Conservation (phyloP, 2,888 invertebrate genomes). For the Ennomos fuscantarius region DNA sequence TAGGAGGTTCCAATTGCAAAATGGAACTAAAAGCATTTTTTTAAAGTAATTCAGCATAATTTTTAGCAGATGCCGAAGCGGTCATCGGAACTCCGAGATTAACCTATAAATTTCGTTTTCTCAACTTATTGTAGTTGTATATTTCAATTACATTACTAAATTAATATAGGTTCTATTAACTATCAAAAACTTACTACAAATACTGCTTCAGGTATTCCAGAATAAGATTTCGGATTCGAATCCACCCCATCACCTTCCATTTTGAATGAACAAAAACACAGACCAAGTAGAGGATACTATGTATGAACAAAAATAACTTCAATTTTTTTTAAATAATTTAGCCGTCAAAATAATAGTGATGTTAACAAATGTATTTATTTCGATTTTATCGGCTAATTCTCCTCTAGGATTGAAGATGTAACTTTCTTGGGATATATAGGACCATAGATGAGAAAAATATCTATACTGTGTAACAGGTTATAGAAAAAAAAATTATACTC, state of each 20-base stretch:
- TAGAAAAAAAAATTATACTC: no score
- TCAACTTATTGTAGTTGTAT: neutral
- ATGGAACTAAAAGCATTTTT: conserved; percentile 4
- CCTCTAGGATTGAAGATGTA: no score
- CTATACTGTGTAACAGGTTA: no score
- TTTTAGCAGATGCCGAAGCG: conserved; percentile 20
- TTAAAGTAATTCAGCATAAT: conserved; percentile 2
- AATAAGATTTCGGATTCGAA: conserved; percentile 86
- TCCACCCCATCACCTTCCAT: conserved; percentile 77
- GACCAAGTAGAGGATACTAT: no score
- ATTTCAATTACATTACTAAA: neutral
- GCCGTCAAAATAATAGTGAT: no score
- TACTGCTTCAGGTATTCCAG: conserved; percentile 94
- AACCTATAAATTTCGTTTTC: conserved; percentile 24
- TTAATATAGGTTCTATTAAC: neutral
- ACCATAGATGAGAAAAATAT: no score
- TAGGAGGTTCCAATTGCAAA: neutral
- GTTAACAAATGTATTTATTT: no score
- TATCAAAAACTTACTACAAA: conserved; percentile 89
- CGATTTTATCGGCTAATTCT: no score
- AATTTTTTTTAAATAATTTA: no score
- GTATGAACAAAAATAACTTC: no score
- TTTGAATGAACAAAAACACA: conserved; percentile 45
- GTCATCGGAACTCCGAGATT: conserved; percentile 11
- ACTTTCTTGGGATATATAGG: no score